Conservation (phyloP, 2,888 invertebrate genomes). For the Euzophera pinguis region DNA sequence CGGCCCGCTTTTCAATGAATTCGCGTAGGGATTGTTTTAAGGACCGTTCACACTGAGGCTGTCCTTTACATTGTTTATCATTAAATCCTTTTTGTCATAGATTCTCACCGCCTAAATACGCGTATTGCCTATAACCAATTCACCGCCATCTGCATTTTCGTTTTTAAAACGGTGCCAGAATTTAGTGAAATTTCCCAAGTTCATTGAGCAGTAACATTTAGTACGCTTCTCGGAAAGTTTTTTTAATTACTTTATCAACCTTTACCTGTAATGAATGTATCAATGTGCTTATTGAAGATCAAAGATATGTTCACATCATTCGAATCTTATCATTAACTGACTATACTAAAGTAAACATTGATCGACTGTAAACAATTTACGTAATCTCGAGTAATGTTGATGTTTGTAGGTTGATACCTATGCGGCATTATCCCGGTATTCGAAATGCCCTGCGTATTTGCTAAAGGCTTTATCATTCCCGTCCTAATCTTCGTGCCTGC, state of each 20-base stretch:
- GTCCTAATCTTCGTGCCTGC: slow-evolving; percentile 27
- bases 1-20: neutral
- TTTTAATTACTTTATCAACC: slow-evolving; percentile 1
- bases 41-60: no score
- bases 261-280: neutral
- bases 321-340: neutral
- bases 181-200: slow-evolving; percentile 51
- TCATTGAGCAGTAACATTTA: slow-evolving; percentile 52
- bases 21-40: neutral
- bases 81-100: neutral
- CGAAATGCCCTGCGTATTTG: slow-evolving; percentile 5
- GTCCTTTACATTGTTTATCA: neutral
- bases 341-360: neutral
- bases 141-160: slow-evolving; percentile 36
- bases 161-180: slow-evolving; percentile 48
- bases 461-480: slow-evolving; percentile 29
- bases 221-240: slow-evolving; percentile 39
- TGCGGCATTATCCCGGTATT: slow-evolving; percentile 9
- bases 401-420: neutral
- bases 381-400: slow-evolving; percentile 9
- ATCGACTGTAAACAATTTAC: slow-evolving; percentile 3
- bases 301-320: neutral
- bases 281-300: neutral
- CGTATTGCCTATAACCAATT: slow-evolving; percentile 13
- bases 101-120: neutral